Evolutionary conservation across 2,113 vertebrate genomes (phyloP).

Genomic region (Notothenia rossii): DNA sequence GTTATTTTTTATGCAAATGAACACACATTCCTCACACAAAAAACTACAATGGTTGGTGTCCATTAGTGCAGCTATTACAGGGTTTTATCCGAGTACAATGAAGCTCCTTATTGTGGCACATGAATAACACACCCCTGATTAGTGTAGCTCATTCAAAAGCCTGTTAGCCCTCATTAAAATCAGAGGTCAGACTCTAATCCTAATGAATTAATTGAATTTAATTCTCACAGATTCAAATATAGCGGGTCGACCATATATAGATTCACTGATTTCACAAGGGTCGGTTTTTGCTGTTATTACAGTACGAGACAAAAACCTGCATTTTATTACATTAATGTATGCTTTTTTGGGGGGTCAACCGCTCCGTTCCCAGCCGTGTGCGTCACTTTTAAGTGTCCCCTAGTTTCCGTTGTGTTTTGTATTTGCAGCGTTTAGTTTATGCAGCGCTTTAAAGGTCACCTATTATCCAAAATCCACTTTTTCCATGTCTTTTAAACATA

Average conservation of each 20-base stretch:
- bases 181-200: constrained; percentile 68
- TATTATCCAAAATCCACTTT: too few relatives aligned
- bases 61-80: constrained; percentile 34
- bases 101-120: constrained; percentile 40
- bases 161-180: constrained; percentile 72
- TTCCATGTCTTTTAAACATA: too few relatives aligned
- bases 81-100: constrained; percentile 50
- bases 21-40: neutral
- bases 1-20: neutral
- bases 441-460: too few relatives aligned
- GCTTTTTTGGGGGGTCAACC: too few relatives aligned
- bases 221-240: constrained; percentile 40
- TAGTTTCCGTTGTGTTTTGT: too few relatives aligned
- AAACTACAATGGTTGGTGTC: constrained; percentile 13
- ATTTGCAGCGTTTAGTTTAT: too few relatives aligned
- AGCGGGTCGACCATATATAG: neutral
- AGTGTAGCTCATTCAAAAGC: constrained; percentile 68
- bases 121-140: constrained; percentile 60
- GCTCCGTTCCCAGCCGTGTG: too few relatives aligned
- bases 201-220: constrained; percentile 81
- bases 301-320: too few relatives aligned
- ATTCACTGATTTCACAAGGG: neutral
- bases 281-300: too few relatives aligned
- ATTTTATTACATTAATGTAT: too few relatives aligned
- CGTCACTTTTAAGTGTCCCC: too few relatives aligned